Conservation (phyloP, 2,888 invertebrate genomes). For the Brachylomia viminalis region DNA sequence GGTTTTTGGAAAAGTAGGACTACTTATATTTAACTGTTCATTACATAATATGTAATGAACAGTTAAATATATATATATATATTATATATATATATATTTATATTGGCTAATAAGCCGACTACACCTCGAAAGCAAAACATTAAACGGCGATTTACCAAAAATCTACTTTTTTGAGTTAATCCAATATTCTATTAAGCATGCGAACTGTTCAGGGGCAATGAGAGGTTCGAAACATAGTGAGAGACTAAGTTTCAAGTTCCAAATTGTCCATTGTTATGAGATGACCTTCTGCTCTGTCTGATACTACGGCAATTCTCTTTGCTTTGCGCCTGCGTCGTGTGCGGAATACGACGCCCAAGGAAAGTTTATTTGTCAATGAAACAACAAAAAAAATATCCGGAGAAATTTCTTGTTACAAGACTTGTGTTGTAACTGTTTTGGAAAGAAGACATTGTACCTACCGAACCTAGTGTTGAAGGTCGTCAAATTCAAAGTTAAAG, state of each 20-base stretch:
- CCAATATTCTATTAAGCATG: too few species aligned
- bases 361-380: conserved; percentile 68
- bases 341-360: conserved; percentile 63
- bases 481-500: too few species aligned
- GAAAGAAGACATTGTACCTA: conserved; percentile 1
- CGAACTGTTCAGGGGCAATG: background rate
- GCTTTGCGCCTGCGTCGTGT: conserved; percentile 55
- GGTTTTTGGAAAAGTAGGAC: too few species aligned
- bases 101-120: too few species aligned
- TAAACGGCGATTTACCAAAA: too few species aligned
- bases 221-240: background rate
- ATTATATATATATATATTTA: too few species aligned
- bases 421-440: conserved; percentile 53
- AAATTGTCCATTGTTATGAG: conserved; percentile 30
- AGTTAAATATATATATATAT: too few species aligned
- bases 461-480: too few species aligned
- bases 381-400: conserved; percentile 57
- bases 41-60: too few species aligned
- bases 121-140: too few species aligned
- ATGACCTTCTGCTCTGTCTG: conserved; percentile 38
- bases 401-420: conserved; percentile 56
- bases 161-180: too few species aligned
- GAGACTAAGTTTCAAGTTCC: background rate
- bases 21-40: too few species aligned
- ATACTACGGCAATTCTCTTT: conserved; percentile 39